Evolutionary conservation across 2,797 vertebrate species (phyloP).

Genomic region (Rhinichthys osculus): DNA sequence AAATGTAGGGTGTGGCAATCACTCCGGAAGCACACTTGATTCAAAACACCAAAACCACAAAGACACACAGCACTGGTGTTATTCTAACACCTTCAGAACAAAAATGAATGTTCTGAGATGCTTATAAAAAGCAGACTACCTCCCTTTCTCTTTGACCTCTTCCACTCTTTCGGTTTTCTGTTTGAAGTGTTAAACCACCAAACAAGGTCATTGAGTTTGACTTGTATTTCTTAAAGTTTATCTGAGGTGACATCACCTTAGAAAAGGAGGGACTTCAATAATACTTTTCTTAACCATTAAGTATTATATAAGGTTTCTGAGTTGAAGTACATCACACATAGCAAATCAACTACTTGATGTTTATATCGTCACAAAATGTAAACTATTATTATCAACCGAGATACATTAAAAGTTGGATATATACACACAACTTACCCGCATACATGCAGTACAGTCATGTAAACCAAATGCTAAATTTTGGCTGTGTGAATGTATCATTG

Average conservation of each 20-base stretch:
- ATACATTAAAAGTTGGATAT: neutral
- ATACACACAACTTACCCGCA: neutral
- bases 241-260: neutral
- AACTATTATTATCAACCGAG: neutral
- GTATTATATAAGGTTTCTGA: neutral
- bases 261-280: neutral
- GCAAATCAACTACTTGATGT: neutral
- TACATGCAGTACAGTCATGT: neutral
- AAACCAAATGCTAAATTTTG: neutral
- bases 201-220: neutral
- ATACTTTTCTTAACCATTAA: neutral
- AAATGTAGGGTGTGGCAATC: slow-evolving; percentile 18
- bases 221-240: neutral
- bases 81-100: slow-evolving; percentile 51
- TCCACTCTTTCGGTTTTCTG: neutral
- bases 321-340: neutral
- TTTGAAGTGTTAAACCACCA: slow-evolving; percentile 9
- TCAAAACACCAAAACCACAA: slow-evolving; percentile 51
- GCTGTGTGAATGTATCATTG: no score
- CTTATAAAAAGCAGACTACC: slow-evolving; percentile 29
- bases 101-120: slow-evolving; percentile 39
- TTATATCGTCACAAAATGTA: neutral
- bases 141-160: neutral
- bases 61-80: slow-evolving; percentile 29
- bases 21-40: slow-evolving; percentile 38